These are phyloP conservation scores for Saturnia japonica DNA, from an alignment of 2,888 invertebrate species.

Conservation along the genomic window DNA sequence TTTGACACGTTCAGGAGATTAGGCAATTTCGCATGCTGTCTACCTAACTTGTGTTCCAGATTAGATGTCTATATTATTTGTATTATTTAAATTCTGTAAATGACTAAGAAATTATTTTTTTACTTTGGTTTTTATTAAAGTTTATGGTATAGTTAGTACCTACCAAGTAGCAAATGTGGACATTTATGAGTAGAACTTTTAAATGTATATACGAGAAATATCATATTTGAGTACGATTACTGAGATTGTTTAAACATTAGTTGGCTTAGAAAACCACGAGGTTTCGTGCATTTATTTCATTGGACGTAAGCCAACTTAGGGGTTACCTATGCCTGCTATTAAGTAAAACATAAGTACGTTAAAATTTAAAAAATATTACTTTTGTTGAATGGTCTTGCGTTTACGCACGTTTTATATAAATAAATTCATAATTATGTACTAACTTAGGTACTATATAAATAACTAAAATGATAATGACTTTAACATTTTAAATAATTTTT, in stretches of 20 bases:
- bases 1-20: constrained; percentile 47
- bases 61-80: neutral
- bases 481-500: neutral
- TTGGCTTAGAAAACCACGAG: neutral
- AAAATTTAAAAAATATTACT: neutral
- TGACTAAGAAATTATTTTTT: no score
- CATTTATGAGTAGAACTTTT: no score
- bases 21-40: constrained; percentile 42
- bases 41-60: constrained; percentile 29
- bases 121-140: no score
- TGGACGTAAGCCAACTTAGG: constrained; percentile 9
- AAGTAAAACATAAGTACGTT: neutral
- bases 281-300: constrained; percentile 9
- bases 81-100: constrained; percentile 4
- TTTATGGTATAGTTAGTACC: no score
- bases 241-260: neutral
- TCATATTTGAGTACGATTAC: neutral
- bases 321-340: neutral
- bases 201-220: neutral
- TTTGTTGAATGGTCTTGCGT: constrained; percentile 2
- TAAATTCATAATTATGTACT: neutral
- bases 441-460: neutral
- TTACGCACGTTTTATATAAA: neutral
- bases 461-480: neutral
- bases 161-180: neutral